Conservation (phyloP, 2,888 invertebrate species). For the Palloptera scutellata region DNA sequence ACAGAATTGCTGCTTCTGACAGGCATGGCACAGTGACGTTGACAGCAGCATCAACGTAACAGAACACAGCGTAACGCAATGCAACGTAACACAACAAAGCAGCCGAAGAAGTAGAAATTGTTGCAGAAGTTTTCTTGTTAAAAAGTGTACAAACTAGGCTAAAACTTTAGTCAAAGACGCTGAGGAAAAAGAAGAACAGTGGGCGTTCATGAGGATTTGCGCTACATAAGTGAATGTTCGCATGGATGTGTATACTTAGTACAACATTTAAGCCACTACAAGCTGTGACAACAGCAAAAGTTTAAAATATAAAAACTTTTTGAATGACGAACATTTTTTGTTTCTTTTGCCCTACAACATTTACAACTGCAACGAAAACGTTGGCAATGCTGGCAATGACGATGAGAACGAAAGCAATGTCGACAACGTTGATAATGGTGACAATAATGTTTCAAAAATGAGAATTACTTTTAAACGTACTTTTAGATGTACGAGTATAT, state of each 20-base stretch:
- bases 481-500: neutral
- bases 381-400: neutral
- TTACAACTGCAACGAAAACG: neutral
- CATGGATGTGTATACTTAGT: neutral
- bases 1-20: no score
- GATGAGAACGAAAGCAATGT: neutral
- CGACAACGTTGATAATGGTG: neutral
- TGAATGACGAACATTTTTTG: slow-evolving; percentile 28
- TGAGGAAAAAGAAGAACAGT: neutral
- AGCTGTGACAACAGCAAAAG: slow-evolving; percentile 19
- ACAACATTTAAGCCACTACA: slow-evolving; percentile 2
- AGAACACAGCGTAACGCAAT: no score
- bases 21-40: no score
- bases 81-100: no score
- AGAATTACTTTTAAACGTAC: neutral
- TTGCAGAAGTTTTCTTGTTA: slow-evolving; percentile 32
- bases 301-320: slow-evolving; percentile 28
- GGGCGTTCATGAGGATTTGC: neutral
- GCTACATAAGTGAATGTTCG: neutral
- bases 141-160: slow-evolving; percentile 24
- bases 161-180: slow-evolving; percentile 3
- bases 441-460: neutral
- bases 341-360: neutral
- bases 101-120: neutral
- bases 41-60: no score